Conservation (phyloP, 2,113 vertebrate genomes). For the Haemorhous mexicanus region DNA sequence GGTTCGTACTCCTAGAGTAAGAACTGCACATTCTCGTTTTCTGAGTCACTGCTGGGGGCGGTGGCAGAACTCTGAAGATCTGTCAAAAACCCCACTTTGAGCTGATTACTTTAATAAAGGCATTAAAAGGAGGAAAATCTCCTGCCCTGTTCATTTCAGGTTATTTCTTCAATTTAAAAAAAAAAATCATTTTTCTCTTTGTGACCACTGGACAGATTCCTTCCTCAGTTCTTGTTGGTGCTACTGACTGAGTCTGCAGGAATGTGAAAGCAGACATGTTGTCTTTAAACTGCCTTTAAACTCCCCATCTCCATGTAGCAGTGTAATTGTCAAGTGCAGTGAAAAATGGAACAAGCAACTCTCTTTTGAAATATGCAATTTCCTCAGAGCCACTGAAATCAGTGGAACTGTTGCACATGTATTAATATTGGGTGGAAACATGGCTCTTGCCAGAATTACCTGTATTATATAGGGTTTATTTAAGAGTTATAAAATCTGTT, state of each 20-base stretch:
- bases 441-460: neutral
- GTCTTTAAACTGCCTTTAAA: neutral
- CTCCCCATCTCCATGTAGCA: neutral
- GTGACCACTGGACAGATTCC: neutral
- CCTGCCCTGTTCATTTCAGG: too few species aligned
- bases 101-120: too few species aligned
- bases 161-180: neutral
- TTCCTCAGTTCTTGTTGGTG: neutral
- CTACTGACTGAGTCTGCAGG: neutral
- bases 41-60: too few species aligned
- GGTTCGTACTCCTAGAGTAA: too few species aligned
- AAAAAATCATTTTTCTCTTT: neutral
- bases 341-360: neutral
- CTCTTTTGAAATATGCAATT: fast-evolving
- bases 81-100: too few species aligned
- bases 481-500: neutral
- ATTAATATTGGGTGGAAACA: neutral
- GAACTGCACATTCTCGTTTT: too few species aligned
- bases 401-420: neutral
- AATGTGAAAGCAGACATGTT: neutral
- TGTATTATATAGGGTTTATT: neutral
- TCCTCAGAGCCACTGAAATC: neutral
- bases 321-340: neutral
- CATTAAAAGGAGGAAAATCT: too few species aligned
- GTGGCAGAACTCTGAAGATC: too few species aligned